Conservation (phyloP, 2,888 invertebrate species). For the Aporophyla nigra region DNA sequence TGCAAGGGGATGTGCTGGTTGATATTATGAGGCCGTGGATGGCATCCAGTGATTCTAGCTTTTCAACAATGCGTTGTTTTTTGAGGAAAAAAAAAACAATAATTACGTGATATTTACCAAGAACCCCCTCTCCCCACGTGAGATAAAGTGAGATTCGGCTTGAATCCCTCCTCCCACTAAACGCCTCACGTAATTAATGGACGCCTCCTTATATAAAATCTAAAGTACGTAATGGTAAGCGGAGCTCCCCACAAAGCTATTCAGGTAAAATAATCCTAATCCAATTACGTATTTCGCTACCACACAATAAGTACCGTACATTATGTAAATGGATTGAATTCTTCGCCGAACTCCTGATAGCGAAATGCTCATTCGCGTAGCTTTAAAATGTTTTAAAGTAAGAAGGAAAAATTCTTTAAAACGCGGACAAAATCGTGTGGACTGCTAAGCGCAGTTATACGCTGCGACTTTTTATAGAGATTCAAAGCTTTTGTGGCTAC, state of each 20-base stretch:
- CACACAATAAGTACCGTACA: slow-evolving; percentile 25
- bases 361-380: neutral
- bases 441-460: neutral
- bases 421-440: neutral
- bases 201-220: too few species aligned
- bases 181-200: too few species aligned
- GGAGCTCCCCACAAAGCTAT: too few species aligned
- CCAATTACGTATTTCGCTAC: slow-evolving; percentile 29
- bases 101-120: too few species aligned
- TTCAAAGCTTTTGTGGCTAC: neutral
- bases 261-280: slow-evolving; percentile 35
- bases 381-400: neutral
- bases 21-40: neutral
- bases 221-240: too few species aligned
- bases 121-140: too few species aligned
- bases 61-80: neutral
- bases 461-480: neutral
- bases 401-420: neutral
- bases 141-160: too few species aligned
- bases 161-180: too few species aligned
- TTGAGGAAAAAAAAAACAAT: too few species aligned
- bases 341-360: slow-evolving; percentile 8
- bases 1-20: neutral
- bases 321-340: slow-evolving; percentile 34
- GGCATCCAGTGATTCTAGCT: neutral